Base-by-base conservation (phyloP, 2,113 vertebrate species). In the Gnathonemus longibarbis region DNA sequence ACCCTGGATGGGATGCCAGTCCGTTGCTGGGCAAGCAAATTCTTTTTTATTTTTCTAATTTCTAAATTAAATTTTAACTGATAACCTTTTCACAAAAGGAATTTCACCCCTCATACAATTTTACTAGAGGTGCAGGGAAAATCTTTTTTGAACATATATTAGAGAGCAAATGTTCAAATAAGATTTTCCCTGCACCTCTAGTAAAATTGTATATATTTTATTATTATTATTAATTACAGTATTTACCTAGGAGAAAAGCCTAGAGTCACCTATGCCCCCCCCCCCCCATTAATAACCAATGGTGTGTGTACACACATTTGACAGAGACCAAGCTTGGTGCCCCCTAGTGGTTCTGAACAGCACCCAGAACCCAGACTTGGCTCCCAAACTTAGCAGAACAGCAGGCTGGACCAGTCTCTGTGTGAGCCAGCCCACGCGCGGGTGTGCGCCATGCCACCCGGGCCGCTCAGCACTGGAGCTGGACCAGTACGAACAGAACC, bases 401-500 rank as follows among this genome's bases (percentile, higher is more conserved):
- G 74, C 74, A 80, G 74, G 74, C 17, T n/a, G 45, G 19, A 84
- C 45, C 45, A 9, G 19, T 84, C 21, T 84, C 9, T 45, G 42
- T 48, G 19, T 48, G 39, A 10, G 83, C 8, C 3, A 8, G 83
- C 83, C 45, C 45, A 84, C 9, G 39, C 83, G 0, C 5, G 15
- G 13, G 13, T 48, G 83, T 11, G 5, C 21, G 21, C 45, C 21
- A 13, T 48, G 6, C 77, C 39, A 45, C 15, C 31, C 39, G 15
- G 39, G 39, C 77, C 35, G 5, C 42, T 45, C 17, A 3, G n/a
- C 83, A n/a, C 45, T 48, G 83, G 83, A 84, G 83, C 83, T 84
- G 83, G 45, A 84, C 83, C 83, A 84, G 83, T n/a, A 48, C 45
- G 39, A 42, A 84, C 74, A 80, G 74, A 80, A 80, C 74, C 74